phyloP scores from a whole-genome alignment of 1,140 invertebrate genomes.

The Drosophila novamexicana region DNA sequence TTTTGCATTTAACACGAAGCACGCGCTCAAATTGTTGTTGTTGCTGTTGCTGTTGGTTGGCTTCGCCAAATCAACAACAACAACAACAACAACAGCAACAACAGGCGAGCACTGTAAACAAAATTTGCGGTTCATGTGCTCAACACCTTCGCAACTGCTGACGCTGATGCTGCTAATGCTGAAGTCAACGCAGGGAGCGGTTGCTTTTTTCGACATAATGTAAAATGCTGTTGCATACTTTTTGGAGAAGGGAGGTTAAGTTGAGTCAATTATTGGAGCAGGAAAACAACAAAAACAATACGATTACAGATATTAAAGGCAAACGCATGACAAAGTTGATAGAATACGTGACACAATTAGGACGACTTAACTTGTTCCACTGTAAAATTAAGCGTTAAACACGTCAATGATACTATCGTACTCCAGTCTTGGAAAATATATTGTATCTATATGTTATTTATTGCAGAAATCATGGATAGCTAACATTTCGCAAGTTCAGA shows the following conservation, averaged over 20 bases:
- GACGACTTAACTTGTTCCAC: too few relatives aligned
- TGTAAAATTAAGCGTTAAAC: not conserved
- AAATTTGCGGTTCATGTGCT: constrained; percentile 81
- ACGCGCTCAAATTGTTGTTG: constrained; percentile 27
- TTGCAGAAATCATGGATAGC: too few relatives aligned
- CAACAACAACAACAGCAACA: constrained; percentile 37
- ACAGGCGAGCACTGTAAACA: constrained; percentile 71
- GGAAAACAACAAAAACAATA: constrained; percentile 60
- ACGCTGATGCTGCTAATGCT: constrained; percentile 25
- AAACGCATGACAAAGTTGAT: constrained; percentile 33
- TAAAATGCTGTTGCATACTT: constrained; percentile 76
- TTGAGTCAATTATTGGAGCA: constrained; percentile 72
- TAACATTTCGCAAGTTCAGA: not conserved
- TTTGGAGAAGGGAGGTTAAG: constrained; percentile 52
- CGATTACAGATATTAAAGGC: constrained; percentile 11
- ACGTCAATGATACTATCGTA: not conserved
- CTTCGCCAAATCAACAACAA: constrained; percentile 29
- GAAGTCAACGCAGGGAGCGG: constrained; percentile 16
- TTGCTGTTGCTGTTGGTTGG: constrained; percentile 15
- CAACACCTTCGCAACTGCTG: constrained; percentile 70
- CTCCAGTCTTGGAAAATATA: not conserved
- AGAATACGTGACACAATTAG: constrained; percentile 13
- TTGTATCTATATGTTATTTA: too few relatives aligned
- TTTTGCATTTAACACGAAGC: constrained; percentile 58
- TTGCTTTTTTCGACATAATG: constrained; percentile 16